Evolutionary conservation across 2,888 invertebrate genomes (phyloP).

Genomic region (Phyto melanocephala): DNA sequence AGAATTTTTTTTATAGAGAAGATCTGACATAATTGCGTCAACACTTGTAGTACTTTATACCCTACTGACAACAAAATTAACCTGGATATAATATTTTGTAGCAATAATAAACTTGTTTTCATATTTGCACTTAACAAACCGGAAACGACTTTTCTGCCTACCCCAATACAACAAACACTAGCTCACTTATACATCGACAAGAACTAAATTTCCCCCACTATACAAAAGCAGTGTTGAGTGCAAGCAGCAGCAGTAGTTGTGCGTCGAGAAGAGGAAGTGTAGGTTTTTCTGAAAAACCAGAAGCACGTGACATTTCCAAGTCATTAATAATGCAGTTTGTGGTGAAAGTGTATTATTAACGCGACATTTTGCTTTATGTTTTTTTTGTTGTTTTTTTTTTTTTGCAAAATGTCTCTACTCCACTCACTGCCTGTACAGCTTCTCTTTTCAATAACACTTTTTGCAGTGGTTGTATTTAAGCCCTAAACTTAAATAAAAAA

Average conservation of each 20-base stretch:
- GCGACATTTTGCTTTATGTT: conserved; percentile 57
- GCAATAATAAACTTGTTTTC: not conserved
- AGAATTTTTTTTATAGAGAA: no score
- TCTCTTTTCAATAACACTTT: conserved; percentile 22
- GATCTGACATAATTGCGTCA: no score
- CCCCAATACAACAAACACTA: conserved; percentile 2
- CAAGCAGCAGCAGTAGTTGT: not conserved
- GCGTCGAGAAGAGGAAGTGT: not conserved
- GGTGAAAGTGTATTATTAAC: conserved; percentile 64
- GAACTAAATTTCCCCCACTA: not conserved
- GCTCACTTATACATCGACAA: not conserved
- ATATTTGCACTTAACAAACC: not conserved
- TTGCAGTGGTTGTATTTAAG: conserved; percentile 37
- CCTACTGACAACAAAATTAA: no score
- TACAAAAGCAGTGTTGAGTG: not conserved
- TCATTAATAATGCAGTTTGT: conserved; percentile 65
- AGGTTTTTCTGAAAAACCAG: conserved; percentile 51
- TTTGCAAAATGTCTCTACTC: not conserved
- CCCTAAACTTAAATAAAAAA: conserved; percentile 36
- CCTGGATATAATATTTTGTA: no score
- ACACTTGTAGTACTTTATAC: no score
- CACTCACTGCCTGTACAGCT: not conserved
- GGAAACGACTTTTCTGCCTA: conserved; percentile 13
- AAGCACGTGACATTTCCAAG: conserved; percentile 64
- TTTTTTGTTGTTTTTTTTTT: not conserved